These are phyloP conservation scores for Amazona guildingii DNA, from an alignment of 2,113 vertebrate species.

Conservation along the genomic window DNA sequence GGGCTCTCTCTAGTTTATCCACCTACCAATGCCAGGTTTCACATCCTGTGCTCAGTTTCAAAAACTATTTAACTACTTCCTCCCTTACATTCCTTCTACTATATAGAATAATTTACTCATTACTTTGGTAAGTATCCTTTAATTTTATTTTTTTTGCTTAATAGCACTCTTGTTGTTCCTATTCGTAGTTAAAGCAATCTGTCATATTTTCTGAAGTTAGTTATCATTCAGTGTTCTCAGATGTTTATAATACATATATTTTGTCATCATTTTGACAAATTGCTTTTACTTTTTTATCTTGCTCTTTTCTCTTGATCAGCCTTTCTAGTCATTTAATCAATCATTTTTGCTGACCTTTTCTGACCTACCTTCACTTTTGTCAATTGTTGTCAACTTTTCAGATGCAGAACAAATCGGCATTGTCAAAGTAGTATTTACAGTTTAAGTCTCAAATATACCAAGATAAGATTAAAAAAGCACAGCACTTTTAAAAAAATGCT, in stretches of 20 bases:
- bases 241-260: not conserved
- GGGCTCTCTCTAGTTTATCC: not conserved
- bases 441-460: not conserved
- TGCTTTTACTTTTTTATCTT: not conserved
- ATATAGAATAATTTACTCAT: not conserved
- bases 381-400: not conserved
- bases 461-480: not conserved
- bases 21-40: not conserved
- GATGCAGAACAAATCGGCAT: fast-evolving
- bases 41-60: not conserved
- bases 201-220: not conserved
- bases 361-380: not conserved
- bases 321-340: not conserved
- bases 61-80: not conserved
- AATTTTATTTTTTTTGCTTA: not conserved
- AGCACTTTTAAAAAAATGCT: not conserved
- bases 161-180: not conserved
- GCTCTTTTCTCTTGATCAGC: not conserved
- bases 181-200: not conserved
- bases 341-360: not conserved
- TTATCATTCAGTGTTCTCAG: not conserved
- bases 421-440: not conserved
- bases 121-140: not conserved
- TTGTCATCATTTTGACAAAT: not conserved
- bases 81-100: not conserved